Evolutionary conservation across 2,888 invertebrate species (phyloP), one percentile per base, ranked within the genome.

Genomic region (Ophion ellenae): DNA sequence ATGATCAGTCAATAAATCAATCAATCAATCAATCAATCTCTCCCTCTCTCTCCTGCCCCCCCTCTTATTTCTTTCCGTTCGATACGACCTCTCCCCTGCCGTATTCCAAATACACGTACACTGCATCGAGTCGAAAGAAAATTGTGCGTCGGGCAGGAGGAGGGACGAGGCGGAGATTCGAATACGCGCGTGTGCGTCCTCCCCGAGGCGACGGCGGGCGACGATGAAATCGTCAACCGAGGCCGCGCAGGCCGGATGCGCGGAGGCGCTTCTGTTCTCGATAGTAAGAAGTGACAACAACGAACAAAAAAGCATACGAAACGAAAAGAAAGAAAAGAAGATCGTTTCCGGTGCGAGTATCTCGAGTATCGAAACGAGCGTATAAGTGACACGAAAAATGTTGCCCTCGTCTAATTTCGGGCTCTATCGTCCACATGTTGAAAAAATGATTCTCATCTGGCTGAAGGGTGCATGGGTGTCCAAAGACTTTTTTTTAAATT

Each of bases 161-260:
- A 71, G 74, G 64, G 71, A 73, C 66, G 14, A 77, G 40, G 53
- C 24, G 85, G 53, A 57, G 67, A 57, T 66, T 57, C 59, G 47
- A 32, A 11, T 47, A 14, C 3, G 14, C 14, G 11, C 14, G 40
- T 40, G 40, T 40, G 9, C 7, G 40, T 40, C 45, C 47, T 64
- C 64, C 24, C 2, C 61, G 40, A 20, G 45, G 24, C 53, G 63
- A 47, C 75, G 36, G 24, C 14, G 74, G 36, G 70, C 53, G 63
- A 79, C 78, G 80, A 83, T 73, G 67, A 83, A 79, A 77, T 73
- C 77, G 59, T 74, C 77, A 69, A 79, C 76, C 71, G 45, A 47
- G 70, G 67, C 71, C 20, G 45, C 61, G 80, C 45, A 40, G 76
- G 40, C 86, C 83, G 86, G 86, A 86, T 86, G 86, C 69, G 78